These are phyloP conservation scores for Poecilia velifera DNA, from an alignment of 2,797 vertebrate species.

Conservation along the genomic window DNA sequence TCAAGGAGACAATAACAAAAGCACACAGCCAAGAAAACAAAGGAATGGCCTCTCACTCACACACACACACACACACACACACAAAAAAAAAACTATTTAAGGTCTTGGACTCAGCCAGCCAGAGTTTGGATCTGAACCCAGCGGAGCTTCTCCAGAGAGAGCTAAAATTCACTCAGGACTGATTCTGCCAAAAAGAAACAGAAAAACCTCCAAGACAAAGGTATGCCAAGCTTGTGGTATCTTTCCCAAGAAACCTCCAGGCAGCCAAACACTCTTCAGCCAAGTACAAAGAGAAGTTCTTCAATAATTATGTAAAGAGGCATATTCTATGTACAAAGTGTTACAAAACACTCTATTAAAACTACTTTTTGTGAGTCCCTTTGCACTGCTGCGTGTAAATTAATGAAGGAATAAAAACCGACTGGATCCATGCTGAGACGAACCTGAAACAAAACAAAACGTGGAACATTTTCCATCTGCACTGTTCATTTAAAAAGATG, in stretches of 20 bases:
- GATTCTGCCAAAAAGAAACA: conserved; percentile 8
- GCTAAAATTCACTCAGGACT: background rate
- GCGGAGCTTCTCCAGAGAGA: background rate
- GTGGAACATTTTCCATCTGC: conserved; percentile 9
- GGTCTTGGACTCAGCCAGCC: background rate
- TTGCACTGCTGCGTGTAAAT: background rate
- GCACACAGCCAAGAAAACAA: background rate
- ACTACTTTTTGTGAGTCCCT: background rate
- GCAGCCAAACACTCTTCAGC: background rate
- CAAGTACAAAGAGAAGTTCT: background rate
- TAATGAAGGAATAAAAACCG: background rate
- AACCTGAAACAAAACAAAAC: background rate
- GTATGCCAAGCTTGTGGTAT: conserved; percentile 3
- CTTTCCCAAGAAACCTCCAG: conserved; percentile 2
- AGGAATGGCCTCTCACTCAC: background rate
- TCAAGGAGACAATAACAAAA: conserved; percentile 5
- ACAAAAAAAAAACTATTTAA: background rate
- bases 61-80: too few relatives aligned
- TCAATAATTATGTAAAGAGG: background rate
- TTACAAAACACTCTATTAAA: conserved; percentile 3
- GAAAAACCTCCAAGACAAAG: conserved; percentile 8
- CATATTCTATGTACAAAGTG: background rate
- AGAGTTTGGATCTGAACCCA: background rate
- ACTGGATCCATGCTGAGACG: background rate
- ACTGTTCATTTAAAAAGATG: background rate